phyloP scores from a whole-genome alignment of 2,888 invertebrate species.

The Caenorhabditis auriculariae region DNA sequence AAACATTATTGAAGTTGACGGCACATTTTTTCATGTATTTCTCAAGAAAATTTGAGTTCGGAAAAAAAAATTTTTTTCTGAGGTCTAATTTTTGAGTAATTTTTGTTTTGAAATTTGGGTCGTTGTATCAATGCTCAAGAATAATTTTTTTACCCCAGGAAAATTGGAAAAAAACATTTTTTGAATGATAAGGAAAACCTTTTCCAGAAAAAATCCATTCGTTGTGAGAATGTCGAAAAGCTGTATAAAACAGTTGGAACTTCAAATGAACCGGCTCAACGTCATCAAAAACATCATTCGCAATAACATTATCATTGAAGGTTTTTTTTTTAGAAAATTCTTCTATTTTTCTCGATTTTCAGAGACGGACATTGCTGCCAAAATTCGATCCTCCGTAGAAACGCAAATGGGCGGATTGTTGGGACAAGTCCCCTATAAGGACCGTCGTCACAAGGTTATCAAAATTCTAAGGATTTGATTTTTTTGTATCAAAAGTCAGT shows the following conservation, averaged over 20 bases:
- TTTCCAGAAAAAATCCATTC: constrained; percentile 20
- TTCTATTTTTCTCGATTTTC: not conserved
- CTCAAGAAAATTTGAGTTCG: too few species aligned
- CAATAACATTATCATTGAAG: constrained; percentile 21
- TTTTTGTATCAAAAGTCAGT: not conserved
- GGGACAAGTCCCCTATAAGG: constrained; percentile 28
- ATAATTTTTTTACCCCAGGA: not conserved
- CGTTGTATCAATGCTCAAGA: too few species aligned
- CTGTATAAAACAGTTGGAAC: constrained; percentile 27
- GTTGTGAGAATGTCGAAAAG: constrained; percentile 24
- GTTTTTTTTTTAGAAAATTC: constrained; percentile 5
- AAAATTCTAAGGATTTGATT: not conserved
- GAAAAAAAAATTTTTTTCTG: too few species aligned
- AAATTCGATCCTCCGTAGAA: constrained; percentile 18
- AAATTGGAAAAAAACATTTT: not conserved
- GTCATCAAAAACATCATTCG: constrained; percentile 16
- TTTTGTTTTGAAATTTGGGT: too few species aligned
- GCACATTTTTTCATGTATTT: too few species aligned
- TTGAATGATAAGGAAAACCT: not conserved
- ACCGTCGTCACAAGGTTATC: constrained; percentile 32
- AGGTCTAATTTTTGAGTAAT: too few species aligned
- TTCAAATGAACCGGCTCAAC: constrained; percentile 10
- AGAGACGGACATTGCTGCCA: constrained; percentile 20
- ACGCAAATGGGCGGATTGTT: constrained; percentile 40
- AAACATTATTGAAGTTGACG: too few species aligned